Percentiles rank a stretch among this genome's conserved stretches.
Conservation (phyloP, 2,797 vertebrate species). For the Gadopsis marmoratus region DNA sequence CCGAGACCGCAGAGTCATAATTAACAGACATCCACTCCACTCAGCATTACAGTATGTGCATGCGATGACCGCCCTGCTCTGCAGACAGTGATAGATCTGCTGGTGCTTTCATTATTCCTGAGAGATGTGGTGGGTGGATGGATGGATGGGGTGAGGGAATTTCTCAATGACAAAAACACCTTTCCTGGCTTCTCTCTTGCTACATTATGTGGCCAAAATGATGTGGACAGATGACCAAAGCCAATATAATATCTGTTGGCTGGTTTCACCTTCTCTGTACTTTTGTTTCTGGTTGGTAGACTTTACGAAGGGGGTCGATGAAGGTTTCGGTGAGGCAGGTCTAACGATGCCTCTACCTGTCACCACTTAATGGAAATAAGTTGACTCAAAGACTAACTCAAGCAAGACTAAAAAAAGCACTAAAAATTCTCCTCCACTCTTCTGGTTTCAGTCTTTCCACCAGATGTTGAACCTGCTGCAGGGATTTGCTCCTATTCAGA, state of each 20-base stretch:
- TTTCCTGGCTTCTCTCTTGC: too few species aligned
- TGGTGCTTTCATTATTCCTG: conserved; percentile 6
- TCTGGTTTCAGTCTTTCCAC: too few species aligned
- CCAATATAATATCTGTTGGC: too few species aligned
- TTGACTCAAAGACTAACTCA: too few species aligned
- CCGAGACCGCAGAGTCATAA: conserved; percentile 41
- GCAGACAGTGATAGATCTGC: conserved; percentile 2
- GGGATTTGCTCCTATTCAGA: too few species aligned
- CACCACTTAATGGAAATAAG: background rate
- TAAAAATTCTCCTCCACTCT: too few species aligned
- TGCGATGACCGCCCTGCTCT: conserved; percentile 6
- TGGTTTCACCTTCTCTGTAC: background rate
- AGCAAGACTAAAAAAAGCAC: too few species aligned
- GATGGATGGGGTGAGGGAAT: background rate
- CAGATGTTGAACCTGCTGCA: too few species aligned
- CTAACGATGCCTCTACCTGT: too few species aligned
- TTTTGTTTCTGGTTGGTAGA: background rate
- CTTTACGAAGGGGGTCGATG: background rate
- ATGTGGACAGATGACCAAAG: background rate
- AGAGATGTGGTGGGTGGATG: background rate
- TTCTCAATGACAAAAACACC: background rate
- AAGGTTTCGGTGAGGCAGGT: too few species aligned
- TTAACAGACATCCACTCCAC: conserved; percentile 39
- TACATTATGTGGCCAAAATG: background rate
- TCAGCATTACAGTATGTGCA: conserved; percentile 1